Conservation (phyloP, 2,113 vertebrate species). For the Malurus alboscapulatus region DNA sequence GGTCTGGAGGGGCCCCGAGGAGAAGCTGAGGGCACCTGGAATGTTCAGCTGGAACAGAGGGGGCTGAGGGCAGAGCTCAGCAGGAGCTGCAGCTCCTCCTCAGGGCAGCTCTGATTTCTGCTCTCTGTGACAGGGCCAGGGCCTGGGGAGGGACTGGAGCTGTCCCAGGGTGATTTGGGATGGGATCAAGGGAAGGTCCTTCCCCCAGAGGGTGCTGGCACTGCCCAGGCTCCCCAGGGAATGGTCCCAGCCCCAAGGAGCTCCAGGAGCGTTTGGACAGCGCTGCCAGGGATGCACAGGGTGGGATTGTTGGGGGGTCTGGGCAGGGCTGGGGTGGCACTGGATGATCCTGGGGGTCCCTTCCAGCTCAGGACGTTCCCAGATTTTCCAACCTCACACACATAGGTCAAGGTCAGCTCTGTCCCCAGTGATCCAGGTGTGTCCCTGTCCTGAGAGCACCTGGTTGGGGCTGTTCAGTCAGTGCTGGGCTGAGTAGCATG, state of each 20-base stretch:
- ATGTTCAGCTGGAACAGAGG: not conserved
- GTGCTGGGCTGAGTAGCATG: accelerated
- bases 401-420: not conserved
- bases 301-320: not conserved
- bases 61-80: not conserved
- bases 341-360: accelerated
- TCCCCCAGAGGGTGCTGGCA: not conserved
- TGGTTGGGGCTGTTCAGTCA: not conserved
- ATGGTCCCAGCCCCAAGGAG: not conserved
- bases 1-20: not conserved
- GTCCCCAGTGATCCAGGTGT: not conserved
- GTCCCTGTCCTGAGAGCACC: not conserved
- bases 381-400: not conserved
- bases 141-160: not conserved
- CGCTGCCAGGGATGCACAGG: not conserved
- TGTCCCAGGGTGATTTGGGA: not conserved
- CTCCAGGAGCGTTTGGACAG: not conserved
- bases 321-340: accelerated
- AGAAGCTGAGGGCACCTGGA: not conserved
- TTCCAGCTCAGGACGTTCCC: not conserved
- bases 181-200: not conserved
- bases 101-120: not conserved
- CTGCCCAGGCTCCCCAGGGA: not conserved
- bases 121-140: not conserved
- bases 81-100: not conserved